phyloP scores from a whole-genome alignment of 1,140 invertebrate genomes.

The Campoletis sonorensis region DNA sequence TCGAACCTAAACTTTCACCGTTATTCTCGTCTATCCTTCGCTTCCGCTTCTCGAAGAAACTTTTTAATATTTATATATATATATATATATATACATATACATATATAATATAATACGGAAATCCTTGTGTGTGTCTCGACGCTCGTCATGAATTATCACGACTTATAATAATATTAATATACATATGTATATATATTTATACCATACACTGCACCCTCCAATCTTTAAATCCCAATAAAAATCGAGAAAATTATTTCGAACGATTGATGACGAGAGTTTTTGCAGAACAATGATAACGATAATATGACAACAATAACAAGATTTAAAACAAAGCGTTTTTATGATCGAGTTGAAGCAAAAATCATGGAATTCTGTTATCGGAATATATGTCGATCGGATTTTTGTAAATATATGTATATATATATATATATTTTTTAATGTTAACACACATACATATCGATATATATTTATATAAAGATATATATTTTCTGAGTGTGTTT shows the following conservation, averaged over 20 bases:
- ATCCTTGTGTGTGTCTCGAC: not conserved
- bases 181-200: constrained; percentile 1
- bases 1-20: not conserved
- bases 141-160: not conserved
- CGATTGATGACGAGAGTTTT: constrained; percentile 33
- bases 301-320: not conserved
- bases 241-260: constrained; percentile 18
- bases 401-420: no score
- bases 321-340: not conserved
- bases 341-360: not conserved
- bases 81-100: no score
- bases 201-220: not conserved
- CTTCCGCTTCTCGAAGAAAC: not conserved
- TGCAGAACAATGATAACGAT: constrained; percentile 6
- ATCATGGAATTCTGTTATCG: not conserved
- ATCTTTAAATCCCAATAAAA: constrained; percentile 23
- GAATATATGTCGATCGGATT: not conserved
- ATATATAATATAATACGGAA: constrained; percentile 36
- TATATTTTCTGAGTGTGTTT: not conserved
- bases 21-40: constrained; percentile 16
- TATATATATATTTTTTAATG: no score
- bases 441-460: no score
- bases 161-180: not conserved
- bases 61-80: no score
- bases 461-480: no score